phyloP scores from a whole-genome alignment of 2,888 invertebrate genomes.

The Xylota sylvarum region DNA sequence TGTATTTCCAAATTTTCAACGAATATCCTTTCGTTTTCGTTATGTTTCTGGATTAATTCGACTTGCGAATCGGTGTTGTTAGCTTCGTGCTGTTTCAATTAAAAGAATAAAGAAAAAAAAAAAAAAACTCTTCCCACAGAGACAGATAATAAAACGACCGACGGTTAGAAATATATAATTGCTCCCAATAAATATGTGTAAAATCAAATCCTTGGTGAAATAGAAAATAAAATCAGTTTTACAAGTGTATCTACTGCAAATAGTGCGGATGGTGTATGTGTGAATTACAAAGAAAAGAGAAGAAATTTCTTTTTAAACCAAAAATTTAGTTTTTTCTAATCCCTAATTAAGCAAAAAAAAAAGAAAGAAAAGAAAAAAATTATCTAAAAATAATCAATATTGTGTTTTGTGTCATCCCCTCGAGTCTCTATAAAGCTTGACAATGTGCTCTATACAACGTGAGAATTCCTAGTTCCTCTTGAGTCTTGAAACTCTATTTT shows the following conservation, averaged over 20 bases:
- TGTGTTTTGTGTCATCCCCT: slow-evolving; percentile 73
- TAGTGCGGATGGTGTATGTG: slow-evolving; percentile 61
- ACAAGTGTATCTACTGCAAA: slow-evolving; percentile 15
- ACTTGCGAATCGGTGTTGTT: slow-evolving; percentile 73
- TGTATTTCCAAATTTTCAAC: slow-evolving; percentile 67
- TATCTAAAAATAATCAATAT: slow-evolving; percentile 68
- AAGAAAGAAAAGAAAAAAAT: slow-evolving; percentile 32
- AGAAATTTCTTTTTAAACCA: slow-evolving; percentile 13
- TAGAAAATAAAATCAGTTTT: slow-evolving; percentile 8
- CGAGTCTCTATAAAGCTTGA: slow-evolving; percentile 70
- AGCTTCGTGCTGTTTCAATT: slow-evolving; percentile 56
- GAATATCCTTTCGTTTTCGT: slow-evolving; percentile 77
- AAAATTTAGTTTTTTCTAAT: slow-evolving; percentile 20
- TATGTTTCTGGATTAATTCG: slow-evolving; percentile 73
- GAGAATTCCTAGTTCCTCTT: slow-evolving; percentile 69
- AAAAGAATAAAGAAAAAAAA: slow-evolving; percentile 26
- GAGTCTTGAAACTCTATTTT: slow-evolving; percentile 20
- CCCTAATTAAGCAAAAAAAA: slow-evolving; percentile 47
- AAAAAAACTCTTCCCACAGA: slow-evolving; percentile 6
- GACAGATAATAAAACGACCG: slow-evolving; percentile 20
- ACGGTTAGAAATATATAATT: background rate
- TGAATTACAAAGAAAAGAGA: slow-evolving; percentile 4
- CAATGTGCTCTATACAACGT: slow-evolving; percentile 76
- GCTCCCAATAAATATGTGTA: background rate
- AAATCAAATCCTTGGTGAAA: slow-evolving; percentile 10